A percentile compares a stretch with the other conserved stretches of the same genome.
Evolutionary conservation across 2,113 vertebrate genomes (phyloP).

Genomic region (Protomyctophum bolini): DNA sequence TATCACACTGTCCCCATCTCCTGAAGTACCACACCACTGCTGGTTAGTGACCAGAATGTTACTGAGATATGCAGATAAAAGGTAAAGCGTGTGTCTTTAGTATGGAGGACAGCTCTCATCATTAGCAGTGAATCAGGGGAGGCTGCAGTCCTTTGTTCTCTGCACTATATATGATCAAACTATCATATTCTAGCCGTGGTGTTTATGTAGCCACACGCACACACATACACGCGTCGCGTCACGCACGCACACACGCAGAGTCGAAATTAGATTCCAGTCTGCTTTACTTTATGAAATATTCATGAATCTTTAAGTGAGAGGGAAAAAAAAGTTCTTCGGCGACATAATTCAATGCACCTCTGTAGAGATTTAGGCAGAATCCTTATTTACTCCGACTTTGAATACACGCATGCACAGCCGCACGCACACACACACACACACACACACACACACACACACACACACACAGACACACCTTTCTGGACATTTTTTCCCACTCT

Average conservation of each 20-base stretch:
- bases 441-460: too few species aligned
- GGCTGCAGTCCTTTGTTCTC: slow-evolving; percentile 34
- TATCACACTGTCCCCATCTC: neutral
- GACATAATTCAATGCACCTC: slow-evolving; percentile 49
- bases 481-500: neutral
- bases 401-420: too few species aligned
- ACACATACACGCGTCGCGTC: slow-evolving; percentile 1
- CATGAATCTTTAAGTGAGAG: slow-evolving; percentile 60
- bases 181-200: slow-evolving; percentile 33
- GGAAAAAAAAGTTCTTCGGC: slow-evolving; percentile 16
- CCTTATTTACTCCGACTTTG: neutral
- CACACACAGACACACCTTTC: neutral
- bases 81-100: slow-evolving; percentile 23
- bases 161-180: slow-evolving; percentile 22
- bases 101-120: slow-evolving; percentile 36
- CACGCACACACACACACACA: too few species aligned
- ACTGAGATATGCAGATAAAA: slow-evolving; percentile 14
- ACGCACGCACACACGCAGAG: slow-evolving; percentile 15
- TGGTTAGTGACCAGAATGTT: neutral
- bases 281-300: slow-evolving; percentile 69
- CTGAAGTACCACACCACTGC: neutral
- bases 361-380: slow-evolving; percentile 27
- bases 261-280: slow-evolving; percentile 60
- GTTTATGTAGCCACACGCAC: slow-evolving; percentile 18
- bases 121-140: slow-evolving; percentile 38